Evolutionary conservation across 2,113 vertebrate species (phyloP), one percentile per base, ranked within the genome.

Genomic region (Danionella cerebrum): DNA sequence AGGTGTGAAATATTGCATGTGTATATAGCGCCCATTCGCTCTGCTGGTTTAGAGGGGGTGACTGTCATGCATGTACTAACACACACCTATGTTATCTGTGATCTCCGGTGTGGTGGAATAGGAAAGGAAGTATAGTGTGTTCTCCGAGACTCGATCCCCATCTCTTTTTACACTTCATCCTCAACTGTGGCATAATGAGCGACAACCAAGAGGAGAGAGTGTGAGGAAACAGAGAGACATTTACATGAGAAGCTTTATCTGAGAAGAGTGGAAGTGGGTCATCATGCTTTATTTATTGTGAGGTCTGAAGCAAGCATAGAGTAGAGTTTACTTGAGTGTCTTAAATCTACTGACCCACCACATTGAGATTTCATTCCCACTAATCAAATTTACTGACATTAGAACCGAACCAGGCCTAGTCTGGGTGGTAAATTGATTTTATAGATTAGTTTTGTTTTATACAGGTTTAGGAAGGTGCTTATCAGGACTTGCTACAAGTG

Each of bases 51-150:
- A 21, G 57, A 60, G 39, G 39, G 57, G 57, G 57, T 14, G 57
- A 45, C 57, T 11, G 45, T 14, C 33, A 58, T 11, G 35, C 54
- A 68, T 53, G 10, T 19, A 25, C 42, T 1, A 11, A 24, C 6
- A 35, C 10, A 62, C 47, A 55, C 4, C 67, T 54, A 16, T 41
- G 18, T 51, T 44, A 13, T 64, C 58, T 36, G 38, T 18, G 29
- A 64, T 70, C 42, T 70, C 54, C 64, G 41, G 27, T 65, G 69
- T 65, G 39, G 25, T 35, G 62, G 41, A 65, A 71, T 60, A 39
- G 60, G 27, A 71, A 53, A 70, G 44, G 59, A 55, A 71, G 51
- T 31, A 29, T 51, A 39, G 38, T 18, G 16, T 11, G 60, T 65
- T 65, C 38, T 65, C 52, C 16, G 50, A 48, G 60, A 65, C 31